Base-by-base conservation (phyloP, 1,140 invertebrate genomes). In the Samia ricini region DNA sequence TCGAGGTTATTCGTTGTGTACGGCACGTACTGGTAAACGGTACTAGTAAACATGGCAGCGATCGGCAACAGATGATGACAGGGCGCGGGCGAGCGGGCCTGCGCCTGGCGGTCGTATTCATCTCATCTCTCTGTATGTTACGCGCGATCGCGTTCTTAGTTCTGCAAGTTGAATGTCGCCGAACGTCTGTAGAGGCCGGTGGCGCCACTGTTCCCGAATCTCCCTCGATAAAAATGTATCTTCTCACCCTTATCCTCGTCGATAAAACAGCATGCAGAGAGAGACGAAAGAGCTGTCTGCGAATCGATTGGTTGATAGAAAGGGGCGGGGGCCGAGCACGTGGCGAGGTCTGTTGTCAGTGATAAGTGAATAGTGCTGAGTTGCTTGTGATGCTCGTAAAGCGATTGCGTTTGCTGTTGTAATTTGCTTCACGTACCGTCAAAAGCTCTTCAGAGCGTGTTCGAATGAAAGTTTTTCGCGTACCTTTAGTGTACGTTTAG, bases 31-130 rank as follows among this genome's bases (percentile, higher is more conserved):
- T 84, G 77, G 85, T 85, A 83, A n/a, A n/a, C n/a, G 71, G 72
- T 80, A 82, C 83, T 85, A 83, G 85, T 89, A 88, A 88, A 85
- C 87, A 89, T 88, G 85, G 87, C 87, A 85, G 82, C 76, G 77
- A 64, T 80, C 68, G 77, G 83, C 84, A 89, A 88, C 87, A 88
- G 87, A 88, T 89, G 87, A 88, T 89, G 87, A 85, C 76, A 77
- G 77, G 79, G 81, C 84, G 87, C 87, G 83, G 80, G 80, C 81
- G 79, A 64, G 66, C 80, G 79, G 63, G 79, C 83, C 84, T 88
- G 86, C 86, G 86, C 86, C 86, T 64, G 66, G 66, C 61, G 71
- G 58, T 67, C 74, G 65, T 52, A 71, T 71, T 89, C 84, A 87
- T 87, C 83, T 87, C 83, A 86, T 88, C 71, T 88, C 71, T 79